Conservation (phyloP, 2,113 vertebrate species). For the Progne subis region DNA sequence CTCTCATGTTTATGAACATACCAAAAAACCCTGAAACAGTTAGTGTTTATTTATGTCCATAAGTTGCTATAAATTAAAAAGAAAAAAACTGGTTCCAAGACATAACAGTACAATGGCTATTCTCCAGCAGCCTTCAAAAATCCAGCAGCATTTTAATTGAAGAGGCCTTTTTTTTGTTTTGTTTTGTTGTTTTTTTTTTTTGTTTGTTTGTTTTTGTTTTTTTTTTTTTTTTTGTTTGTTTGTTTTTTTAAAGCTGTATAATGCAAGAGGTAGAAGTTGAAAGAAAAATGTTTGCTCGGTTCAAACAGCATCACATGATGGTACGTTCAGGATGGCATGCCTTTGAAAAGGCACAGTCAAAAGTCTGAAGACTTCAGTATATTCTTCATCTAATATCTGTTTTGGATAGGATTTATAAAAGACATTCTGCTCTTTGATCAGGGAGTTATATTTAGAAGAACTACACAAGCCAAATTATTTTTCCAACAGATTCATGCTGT, state of each 20-base stretch:
- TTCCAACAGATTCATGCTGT: conserved; percentile 39
- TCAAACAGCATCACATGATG: conserved; percentile 56
- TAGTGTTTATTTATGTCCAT: conserved; percentile 32
- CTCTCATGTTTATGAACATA: conserved; percentile 6
- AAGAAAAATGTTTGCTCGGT: conserved; percentile 45
- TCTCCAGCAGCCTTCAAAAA: conserved; percentile 14
- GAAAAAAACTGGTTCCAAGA: not conserved
- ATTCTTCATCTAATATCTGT: conserved; percentile 32
- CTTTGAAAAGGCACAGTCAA: conserved; percentile 58
- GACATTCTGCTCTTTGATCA: conserved; percentile 33
- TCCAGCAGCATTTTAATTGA: conserved; percentile 13
- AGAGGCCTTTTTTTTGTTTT: not conserved
- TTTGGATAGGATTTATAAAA: conserved; percentile 43
- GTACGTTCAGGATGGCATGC: conserved; percentile 20
- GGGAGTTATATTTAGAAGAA: conserved; percentile 52
- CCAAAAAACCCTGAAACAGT: conserved; percentile 6
- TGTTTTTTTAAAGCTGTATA: not conserved
- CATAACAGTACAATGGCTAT: not conserved
- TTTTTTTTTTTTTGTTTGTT: not conserved
- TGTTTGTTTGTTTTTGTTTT: not conserved
- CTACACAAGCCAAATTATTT: conserved; percentile 38
- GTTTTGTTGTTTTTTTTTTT: not conserved
- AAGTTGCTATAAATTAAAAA: conserved; percentile 12
- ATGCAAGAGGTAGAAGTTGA: conserved; percentile 26
- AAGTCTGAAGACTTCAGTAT: conserved; percentile 43